A percentile compares a stretch with the other conserved stretches of the same genome.
These are phyloP conservation scores for Siniperca chuatsi DNA, from an alignment of 2,113 vertebrate genomes.

Conservation along the genomic window DNA sequence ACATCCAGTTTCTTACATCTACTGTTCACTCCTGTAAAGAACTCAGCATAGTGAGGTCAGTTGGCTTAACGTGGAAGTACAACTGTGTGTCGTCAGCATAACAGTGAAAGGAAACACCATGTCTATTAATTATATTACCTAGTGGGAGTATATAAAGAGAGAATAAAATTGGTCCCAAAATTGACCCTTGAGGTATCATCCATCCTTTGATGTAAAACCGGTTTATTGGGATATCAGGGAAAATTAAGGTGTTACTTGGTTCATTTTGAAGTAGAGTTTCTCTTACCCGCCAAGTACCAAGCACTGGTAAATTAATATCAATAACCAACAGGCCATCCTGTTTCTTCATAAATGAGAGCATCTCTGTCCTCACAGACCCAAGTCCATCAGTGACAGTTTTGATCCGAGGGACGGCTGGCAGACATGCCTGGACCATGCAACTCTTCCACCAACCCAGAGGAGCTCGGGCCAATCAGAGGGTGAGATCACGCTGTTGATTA, in stretches of 20 bases:
- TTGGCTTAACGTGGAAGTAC: no score
- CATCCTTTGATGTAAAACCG: background rate
- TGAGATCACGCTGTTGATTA: conserved; percentile 70
- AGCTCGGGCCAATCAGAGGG: conserved; percentile 95
- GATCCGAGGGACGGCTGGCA: conserved; percentile 93
- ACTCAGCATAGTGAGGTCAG: no score
- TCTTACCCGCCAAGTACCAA: background rate
- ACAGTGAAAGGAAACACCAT: no score
- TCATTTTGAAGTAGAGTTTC: background rate
- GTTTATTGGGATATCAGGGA: background rate
- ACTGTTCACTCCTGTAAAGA: no score
- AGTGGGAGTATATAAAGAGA: no score
- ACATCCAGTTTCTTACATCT: no score
- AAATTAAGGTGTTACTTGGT: background rate
- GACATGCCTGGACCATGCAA: conserved; percentile 97
- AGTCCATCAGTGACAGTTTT: conserved; percentile 94
- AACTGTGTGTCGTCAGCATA: no score
- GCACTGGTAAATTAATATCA: background rate
- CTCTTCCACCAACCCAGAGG: conserved; percentile 95
- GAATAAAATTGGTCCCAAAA: no score
- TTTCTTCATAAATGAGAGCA: background rate
- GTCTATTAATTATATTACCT: no score
- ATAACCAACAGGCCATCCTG: no score
- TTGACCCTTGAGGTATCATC: background rate
- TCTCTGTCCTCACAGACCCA: conserved; percentile 84